Evolutionary conservation across 2,888 invertebrate genomes (phyloP).

Genomic region (Schizotus pectinicornis): DNA sequence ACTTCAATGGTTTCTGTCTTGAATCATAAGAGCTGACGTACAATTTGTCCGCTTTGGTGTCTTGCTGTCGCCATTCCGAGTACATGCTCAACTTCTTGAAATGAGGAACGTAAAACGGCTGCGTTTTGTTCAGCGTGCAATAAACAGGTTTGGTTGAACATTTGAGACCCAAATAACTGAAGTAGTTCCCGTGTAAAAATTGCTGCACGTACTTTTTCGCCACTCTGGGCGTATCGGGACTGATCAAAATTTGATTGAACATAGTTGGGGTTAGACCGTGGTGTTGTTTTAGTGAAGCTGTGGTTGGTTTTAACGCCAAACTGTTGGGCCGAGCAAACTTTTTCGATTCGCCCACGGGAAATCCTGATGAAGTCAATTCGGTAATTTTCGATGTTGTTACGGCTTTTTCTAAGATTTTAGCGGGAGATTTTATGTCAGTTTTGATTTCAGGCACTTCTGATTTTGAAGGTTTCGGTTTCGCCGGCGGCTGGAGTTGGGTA

Average conservation of each 20-base stretch:
- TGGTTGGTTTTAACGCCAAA: slow-evolving; percentile 82
- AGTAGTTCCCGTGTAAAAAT: slow-evolving; percentile 88
- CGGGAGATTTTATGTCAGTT: slow-evolving; percentile 27
- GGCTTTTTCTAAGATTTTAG: slow-evolving; percentile 2
- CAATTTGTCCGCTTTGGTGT: slow-evolving; percentile 55
- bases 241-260: slow-evolving; percentile 82
- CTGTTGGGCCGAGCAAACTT: slow-evolving; percentile 84
- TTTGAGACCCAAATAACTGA: slow-evolving; percentile 89
- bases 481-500: background rate
- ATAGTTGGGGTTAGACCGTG: slow-evolving; percentile 83
- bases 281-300: slow-evolving; percentile 80
- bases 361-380: background rate
- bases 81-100: slow-evolving; percentile 95
- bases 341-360: slow-evolving; percentile 52
- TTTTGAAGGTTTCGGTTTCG: slow-evolving; percentile 19
- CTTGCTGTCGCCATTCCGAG: slow-evolving; percentile 79
- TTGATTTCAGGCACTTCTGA: slow-evolving; percentile 38
- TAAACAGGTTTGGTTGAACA: slow-evolving; percentile 90
- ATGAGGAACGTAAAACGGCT: slow-evolving; percentile 92
- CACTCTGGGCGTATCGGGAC: slow-evolving; percentile 90
- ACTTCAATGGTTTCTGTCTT: slow-evolving; percentile 70
- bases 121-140: slow-evolving; percentile 91
- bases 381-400: slow-evolving; percentile 5
- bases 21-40: slow-evolving; percentile 71
- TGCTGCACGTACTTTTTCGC: slow-evolving; percentile 89